Evolutionary conservation across 1,140 invertebrate genomes (phyloP).

Genomic region (Leguminivora glycinivorella): DNA sequence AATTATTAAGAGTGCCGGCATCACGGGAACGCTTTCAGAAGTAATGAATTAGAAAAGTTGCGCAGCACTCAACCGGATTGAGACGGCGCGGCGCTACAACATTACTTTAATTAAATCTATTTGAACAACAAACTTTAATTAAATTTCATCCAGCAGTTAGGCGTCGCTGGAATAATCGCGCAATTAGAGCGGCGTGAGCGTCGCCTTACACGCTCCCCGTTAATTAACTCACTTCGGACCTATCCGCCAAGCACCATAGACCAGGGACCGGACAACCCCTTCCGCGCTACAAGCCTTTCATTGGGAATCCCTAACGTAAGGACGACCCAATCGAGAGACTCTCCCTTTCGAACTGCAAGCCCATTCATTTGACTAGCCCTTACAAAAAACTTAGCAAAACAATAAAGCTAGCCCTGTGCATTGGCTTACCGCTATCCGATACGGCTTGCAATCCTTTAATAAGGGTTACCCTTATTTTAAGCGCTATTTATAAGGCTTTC

Average conservation of each 20-base stretch:
- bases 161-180: conserved; percentile 78
- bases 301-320: too few relatives aligned
- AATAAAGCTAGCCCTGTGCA: too few relatives aligned
- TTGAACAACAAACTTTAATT: conserved; percentile 80
- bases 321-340: too few relatives aligned
- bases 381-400: too few relatives aligned
- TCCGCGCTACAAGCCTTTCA: too few relatives aligned
- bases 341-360: too few relatives aligned
- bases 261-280: too few relatives aligned
- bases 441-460: too few relatives aligned
- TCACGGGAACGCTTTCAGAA: conserved; percentile 78
- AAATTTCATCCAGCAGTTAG: conserved; percentile 79
- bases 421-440: too few relatives aligned
- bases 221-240: conserved; percentile 76
- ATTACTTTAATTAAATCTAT: conserved; percentile 80
- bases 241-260: conserved; percentile 48
- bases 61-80: conserved; percentile 77
- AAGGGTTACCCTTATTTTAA: too few relatives aligned
- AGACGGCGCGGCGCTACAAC: conserved; percentile 71
- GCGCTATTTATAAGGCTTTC: too few relatives aligned
- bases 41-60: conserved; percentile 79
- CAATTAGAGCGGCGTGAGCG: conserved; percentile 78
- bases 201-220: conserved; percentile 76
- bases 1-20: conserved; percentile 78
- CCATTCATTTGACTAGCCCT: too few relatives aligned